A percentile compares a stretch with the other conserved stretches of the same genome.
These are phyloP conservation scores for Serinus canaria DNA, from an alignment of 2,113 vertebrate species.

Conservation along the genomic window DNA sequence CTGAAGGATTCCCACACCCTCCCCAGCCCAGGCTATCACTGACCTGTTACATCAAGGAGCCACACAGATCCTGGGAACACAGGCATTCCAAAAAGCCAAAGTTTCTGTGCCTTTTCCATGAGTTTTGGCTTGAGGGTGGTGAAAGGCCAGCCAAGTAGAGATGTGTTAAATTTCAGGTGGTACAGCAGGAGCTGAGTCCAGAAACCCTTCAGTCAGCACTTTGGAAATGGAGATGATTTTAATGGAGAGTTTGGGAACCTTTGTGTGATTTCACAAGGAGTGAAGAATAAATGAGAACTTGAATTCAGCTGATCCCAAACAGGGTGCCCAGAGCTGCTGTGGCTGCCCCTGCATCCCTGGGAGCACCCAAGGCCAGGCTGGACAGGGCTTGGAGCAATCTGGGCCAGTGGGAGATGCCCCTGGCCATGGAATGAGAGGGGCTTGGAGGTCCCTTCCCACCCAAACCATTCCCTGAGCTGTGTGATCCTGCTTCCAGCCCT, in stretches of 20 bases:
- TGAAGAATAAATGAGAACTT: not conserved
- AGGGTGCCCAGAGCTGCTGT: not conserved
- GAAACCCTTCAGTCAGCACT: not conserved
- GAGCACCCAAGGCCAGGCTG: not conserved
- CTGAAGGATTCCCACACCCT: not conserved
- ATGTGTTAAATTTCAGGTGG: rapidly evolving
- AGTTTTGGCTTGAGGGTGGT: not conserved
- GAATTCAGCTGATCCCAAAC: not conserved
- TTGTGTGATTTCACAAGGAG: not conserved
- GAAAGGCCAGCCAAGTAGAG: rapidly evolving
- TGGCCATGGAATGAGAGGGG: not conserved
- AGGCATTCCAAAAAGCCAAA: rapidly evolving
- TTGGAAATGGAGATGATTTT: not conserved
- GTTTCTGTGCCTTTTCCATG: not conserved
- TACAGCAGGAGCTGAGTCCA: not conserved
- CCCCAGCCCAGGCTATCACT: not conserved
- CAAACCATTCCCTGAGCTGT: not conserved
- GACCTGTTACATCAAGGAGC: rapidly evolving
- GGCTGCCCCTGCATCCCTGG: not conserved
- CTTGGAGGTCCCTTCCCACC: not conserved
- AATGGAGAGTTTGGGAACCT: not conserved
- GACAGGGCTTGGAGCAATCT: not conserved
- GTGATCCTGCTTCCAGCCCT: not conserved
- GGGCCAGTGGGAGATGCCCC: not conserved
- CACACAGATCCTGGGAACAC: not conserved